A percentile compares a stretch with the other conserved stretches of the same genome.
phyloP scores from a whole-genome alignment of 2,797 vertebrate genomes.

The Acanthurus tractus region DNA sequence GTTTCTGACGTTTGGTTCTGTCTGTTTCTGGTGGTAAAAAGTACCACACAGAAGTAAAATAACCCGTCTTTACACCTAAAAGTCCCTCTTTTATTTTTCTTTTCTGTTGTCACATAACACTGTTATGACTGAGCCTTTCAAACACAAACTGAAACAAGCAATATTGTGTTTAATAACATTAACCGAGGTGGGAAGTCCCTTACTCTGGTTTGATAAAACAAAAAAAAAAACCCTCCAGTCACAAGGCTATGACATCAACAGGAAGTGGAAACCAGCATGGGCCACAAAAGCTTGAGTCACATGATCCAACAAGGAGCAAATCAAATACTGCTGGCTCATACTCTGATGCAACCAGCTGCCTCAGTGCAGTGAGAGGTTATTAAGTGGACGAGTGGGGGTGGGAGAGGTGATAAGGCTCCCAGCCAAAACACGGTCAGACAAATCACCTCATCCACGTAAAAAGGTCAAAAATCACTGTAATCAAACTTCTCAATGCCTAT shows the following conservation, averaged over 20 bases:
- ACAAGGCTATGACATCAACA: slow-evolving; percentile 79
- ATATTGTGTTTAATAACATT: slow-evolving; percentile 6
- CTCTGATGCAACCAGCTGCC: slow-evolving; percentile 19
- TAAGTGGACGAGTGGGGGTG: background rate
- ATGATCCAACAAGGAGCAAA: slow-evolving; percentile 55
- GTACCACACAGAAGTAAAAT: slow-evolving; percentile 21
- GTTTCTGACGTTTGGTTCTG: slow-evolving; percentile 94
- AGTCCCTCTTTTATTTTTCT: background rate
- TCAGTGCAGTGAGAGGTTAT: slow-evolving; percentile 16
- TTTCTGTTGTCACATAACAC: background rate
- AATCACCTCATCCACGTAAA: background rate
- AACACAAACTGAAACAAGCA: slow-evolving; percentile 12
- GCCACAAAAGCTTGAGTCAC: slow-evolving; percentile 57
- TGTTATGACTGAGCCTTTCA: background rate
- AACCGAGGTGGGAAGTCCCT: slow-evolving; percentile 68
- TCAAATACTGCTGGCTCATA: slow-evolving; percentile 60
- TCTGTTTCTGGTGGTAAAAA: slow-evolving; percentile 87
- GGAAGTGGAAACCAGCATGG: slow-evolving; percentile 73
- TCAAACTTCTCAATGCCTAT: background rate
- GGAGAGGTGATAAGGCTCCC: background rate
- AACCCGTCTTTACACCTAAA: background rate
- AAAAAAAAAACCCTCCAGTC: slow-evolving; percentile 58
- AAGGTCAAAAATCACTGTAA: background rate
- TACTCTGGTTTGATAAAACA: slow-evolving; percentile 26
- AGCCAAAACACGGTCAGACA: slow-evolving; percentile 8